Evolutionary conservation across 2,888 invertebrate genomes (phyloP).

Genomic region (Pandemis corylana): DNA sequence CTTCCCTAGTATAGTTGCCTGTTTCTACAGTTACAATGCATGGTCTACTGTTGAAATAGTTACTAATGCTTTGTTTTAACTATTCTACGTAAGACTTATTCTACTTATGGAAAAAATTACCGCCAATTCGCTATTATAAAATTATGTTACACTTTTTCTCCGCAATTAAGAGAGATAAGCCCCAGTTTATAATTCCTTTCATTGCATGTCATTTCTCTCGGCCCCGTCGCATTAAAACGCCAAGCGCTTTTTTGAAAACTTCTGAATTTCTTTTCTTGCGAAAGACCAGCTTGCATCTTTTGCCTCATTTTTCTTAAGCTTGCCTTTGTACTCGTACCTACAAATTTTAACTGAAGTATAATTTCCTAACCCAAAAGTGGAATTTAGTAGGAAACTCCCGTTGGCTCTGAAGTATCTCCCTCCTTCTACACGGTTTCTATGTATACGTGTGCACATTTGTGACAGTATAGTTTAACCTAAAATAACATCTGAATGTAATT

Average conservation of each 20-base stretch:
- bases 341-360: conserved; percentile 30
- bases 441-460: too few relatives aligned
- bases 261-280: conserved; percentile 24
- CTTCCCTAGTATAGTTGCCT: too few relatives aligned
- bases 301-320: conserved; percentile 35
- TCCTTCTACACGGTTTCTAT: too few relatives aligned
- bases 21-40: neutral
- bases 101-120: neutral
- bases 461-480: too few relatives aligned
- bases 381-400: conserved; percentile 4
- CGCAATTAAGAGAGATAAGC: conserved; percentile 1
- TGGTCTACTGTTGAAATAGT: too few relatives aligned
- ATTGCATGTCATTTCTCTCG: conserved; percentile 9
- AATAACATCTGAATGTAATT: too few relatives aligned
- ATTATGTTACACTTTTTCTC: neutral
- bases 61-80: too few relatives aligned
- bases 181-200: neutral
- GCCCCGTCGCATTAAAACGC: conserved; percentile 17
- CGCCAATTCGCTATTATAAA: neutral
- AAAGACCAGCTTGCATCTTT: conserved; percentile 38
- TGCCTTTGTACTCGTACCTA: conserved; percentile 20
- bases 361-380: conserved; percentile 21
- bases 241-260: conserved; percentile 25
- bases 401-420: neutral
- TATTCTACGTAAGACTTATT: neutral